Base-by-base conservation (phyloP, 2,113 vertebrate species). In the Delphinus delphis region DNA sequence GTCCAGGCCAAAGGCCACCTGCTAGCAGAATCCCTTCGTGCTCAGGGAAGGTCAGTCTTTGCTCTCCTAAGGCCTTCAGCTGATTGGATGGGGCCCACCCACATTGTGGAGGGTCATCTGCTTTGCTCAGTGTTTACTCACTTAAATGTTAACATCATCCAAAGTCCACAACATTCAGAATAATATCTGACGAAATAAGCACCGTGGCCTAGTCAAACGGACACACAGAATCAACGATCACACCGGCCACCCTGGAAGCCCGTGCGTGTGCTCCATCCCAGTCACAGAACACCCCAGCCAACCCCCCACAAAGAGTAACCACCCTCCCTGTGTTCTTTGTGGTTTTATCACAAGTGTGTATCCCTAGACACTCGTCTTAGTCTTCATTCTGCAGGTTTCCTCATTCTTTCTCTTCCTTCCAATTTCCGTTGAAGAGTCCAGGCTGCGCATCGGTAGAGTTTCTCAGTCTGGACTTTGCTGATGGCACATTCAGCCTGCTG, bases 401-500 rank as follows among this genome's bases (percentile, higher is more conserved):
- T 50, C 53, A 20, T 71, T 41, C 41, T 33, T 33, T 41, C 38
- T 71, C 10, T 3, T 1, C 71, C 25, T 93, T 28, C n/a, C 76
- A 15, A 11, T n/a, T 88, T 67, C 79, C 28, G 26, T 8, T 31
- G 79, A 44, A 33, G 55, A 44, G 6, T 11, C 36, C 9, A 50
- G 41, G 76, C 63, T 13, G 8, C 23, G 8, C 25, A 8, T 14
- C 8, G 5, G 25, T 38, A 55, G 63, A n/a, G 38, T 10, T 63
- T 31, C n/a, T 38, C 17, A 11, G n/a, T 8, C 44, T 58, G 86
- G 44, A 15, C n/a, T 28, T 33, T 15, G 50, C 23, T 31, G 77
- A 25, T 10, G 13, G 21, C 44, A 7, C 0, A 0, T 67, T 8
- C 20, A 10, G 1, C 13, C 58, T 25, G 20, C 92, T 6, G 1